phyloP scores from a whole-genome alignment of 2,888 invertebrate species.

The Gortyna flavago region DNA sequence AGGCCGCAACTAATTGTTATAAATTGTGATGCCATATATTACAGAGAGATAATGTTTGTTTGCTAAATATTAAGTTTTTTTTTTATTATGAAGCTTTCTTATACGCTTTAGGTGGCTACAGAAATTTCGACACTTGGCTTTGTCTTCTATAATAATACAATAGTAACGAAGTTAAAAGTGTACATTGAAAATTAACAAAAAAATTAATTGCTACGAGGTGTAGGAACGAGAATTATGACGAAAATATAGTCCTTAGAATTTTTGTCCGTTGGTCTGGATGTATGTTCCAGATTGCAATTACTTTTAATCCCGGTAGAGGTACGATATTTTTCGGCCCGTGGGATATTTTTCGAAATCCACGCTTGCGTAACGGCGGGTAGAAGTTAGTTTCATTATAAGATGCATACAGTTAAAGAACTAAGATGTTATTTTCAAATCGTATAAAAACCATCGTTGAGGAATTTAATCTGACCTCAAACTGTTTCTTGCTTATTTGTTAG shows the following conservation, averaged over 20 bases:
- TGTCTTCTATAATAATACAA: background rate
- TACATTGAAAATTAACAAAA: background rate
- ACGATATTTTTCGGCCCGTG: no score
- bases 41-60: slow-evolving; percentile 52
- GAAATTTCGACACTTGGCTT: background rate
- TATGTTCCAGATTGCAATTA: background rate
- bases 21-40: slow-evolving; percentile 71
- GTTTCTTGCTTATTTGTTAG: slow-evolving; percentile 23
- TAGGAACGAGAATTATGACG: background rate
- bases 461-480: slow-evolving; percentile 27
- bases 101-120: background rate
- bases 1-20: slow-evolving; percentile 82
- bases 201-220: background rate
- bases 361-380: no score
- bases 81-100: slow-evolving; percentile 17
- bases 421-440: background rate
- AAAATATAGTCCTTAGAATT: background rate
- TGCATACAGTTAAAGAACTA: background rate
- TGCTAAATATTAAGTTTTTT: slow-evolving; percentile 23
- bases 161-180: background rate
- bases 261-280: background rate
- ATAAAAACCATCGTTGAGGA: slow-evolving; percentile 13
- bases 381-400: background rate
- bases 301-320: no score
- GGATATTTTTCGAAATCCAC: no score